Conservation (phyloP, 1,140 invertebrate genomes). For the Macrobrachium nipponense region DNA sequence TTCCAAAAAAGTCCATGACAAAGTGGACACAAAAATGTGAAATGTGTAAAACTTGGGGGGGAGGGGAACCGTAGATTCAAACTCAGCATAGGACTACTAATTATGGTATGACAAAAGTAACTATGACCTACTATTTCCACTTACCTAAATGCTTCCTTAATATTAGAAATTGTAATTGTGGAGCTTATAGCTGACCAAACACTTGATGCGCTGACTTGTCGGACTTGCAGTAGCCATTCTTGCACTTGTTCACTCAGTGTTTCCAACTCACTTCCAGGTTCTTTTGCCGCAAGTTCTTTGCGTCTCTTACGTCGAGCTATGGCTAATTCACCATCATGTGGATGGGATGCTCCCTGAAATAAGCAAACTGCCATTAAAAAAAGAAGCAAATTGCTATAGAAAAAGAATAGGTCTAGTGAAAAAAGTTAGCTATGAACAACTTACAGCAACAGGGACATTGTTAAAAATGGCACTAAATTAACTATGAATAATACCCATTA, state of each 20-base stretch:
- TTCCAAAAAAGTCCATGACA: too few species aligned
- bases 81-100: too few species aligned
- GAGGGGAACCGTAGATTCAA: too few species aligned
- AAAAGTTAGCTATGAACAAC: too few species aligned
- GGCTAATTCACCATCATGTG: conserved; percentile 35
- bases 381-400: too few species aligned
- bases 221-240: conserved; percentile 29
- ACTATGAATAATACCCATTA: too few species aligned
- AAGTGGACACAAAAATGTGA: too few species aligned
- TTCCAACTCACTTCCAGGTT: conserved; percentile 13
- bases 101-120: too few species aligned
- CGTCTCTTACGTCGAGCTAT: conserved; percentile 23
- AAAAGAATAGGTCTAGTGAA: too few species aligned
- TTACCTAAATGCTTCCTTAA: conserved; percentile 47
- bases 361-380: not conserved
- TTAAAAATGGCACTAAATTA: too few species aligned
- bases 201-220: not conserved
- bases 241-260: conserved; percentile 29
- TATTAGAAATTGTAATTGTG: conserved; percentile 28
- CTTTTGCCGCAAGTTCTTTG: not conserved
- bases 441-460: too few species aligned
- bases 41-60: too few species aligned
- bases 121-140: not conserved
- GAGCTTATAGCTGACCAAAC: conserved; percentile 15
- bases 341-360: conserved; percentile 43